These are phyloP conservation scores for Drosophila hawaiiensis DNA, from an alignment of 2,888 invertebrate genomes.

Conservation along the genomic window DNA sequence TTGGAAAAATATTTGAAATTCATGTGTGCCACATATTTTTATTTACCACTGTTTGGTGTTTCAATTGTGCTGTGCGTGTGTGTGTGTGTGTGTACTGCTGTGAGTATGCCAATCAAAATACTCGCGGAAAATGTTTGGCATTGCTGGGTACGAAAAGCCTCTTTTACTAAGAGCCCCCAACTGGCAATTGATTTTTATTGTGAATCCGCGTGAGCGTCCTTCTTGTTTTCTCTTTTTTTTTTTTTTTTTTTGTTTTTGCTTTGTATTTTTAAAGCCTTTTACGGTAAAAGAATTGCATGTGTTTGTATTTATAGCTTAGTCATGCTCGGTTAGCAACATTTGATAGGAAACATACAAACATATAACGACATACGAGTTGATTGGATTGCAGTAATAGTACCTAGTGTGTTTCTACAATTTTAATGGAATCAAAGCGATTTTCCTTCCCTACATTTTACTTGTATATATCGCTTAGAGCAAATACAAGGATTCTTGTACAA, in stretches of 20 bases:
- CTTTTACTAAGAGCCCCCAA: slow-evolving; percentile 32
- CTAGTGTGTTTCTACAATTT: slow-evolving; percentile 42
- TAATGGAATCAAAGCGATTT: slow-evolving; percentile 43
- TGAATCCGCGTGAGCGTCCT: slow-evolving; percentile 48
- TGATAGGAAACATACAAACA: slow-evolving; percentile 23
- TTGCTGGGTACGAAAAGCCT: slow-evolving; percentile 56
- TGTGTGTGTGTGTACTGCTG: slow-evolving; percentile 3
- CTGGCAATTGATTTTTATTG: slow-evolving; percentile 70
- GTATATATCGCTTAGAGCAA: neutral
- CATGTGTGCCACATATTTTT: slow-evolving; percentile 68
- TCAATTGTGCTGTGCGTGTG: slow-evolving; percentile 61
- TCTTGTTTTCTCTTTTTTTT: slow-evolving; percentile 8
- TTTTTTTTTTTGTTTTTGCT: slow-evolving; percentile 18
- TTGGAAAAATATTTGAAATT: slow-evolving; percentile 77
- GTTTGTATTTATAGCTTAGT: slow-evolving; percentile 59
- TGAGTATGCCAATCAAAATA: slow-evolving; percentile 77
- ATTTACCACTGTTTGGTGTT: slow-evolving; percentile 63
- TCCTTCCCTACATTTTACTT: neutral
- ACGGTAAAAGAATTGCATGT: slow-evolving; percentile 35
- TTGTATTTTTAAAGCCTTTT: slow-evolving; percentile 45
- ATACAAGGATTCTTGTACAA: neutral
- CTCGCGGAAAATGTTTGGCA: slow-evolving; percentile 77
- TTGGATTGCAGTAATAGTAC: slow-evolving; percentile 45
- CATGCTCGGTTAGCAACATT: slow-evolving; percentile 64
- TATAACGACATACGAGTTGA: slow-evolving; percentile 51